A percentile compares a stretch with the other conserved stretches of the same genome.
These are phyloP conservation scores for Acheta domesticus DNA, from an alignment of 2,888 invertebrate species.

Conservation along the genomic window DNA sequence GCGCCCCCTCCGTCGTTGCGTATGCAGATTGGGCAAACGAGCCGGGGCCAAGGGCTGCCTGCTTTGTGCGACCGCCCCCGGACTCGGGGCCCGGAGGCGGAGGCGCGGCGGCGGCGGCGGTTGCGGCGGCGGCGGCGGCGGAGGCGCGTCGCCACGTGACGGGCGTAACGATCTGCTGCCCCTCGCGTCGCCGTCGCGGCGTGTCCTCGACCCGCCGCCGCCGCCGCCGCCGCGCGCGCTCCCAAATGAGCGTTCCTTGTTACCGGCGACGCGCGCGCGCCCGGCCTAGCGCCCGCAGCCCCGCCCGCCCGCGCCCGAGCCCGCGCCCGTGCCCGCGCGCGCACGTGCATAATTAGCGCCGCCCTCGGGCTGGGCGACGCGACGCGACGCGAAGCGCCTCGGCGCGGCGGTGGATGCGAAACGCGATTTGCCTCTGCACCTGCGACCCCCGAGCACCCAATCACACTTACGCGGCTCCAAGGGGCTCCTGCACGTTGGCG, in stretches of 20 bases:
- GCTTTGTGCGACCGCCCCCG: neutral
- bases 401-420: too few species aligned
- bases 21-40: conserved; percentile 11
- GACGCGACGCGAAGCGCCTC: too few species aligned
- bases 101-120: conserved; percentile 4
- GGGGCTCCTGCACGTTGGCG: too few species aligned
- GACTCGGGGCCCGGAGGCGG: neutral
- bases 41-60: conserved; percentile 21
- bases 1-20: neutral
- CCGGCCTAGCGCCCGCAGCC: too few species aligned
- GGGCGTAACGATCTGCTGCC: neutral
- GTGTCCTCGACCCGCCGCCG: neutral
- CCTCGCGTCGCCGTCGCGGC: neutral
- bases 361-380: too few species aligned
- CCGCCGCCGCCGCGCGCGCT: neutral
- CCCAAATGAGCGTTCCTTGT: neutral
- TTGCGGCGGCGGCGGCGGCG: neutral
- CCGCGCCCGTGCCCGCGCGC: too few species aligned
- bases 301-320: too few species aligned
- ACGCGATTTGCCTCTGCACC: too few species aligned
- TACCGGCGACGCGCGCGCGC: too few species aligned
- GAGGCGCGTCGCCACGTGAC: neutral
- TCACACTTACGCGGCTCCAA: too few species aligned
- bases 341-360: too few species aligned
- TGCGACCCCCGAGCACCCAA: too few species aligned